Evolutionary conservation across 1,140 invertebrate species (phyloP).

Genomic region (Physella acuta): DNA sequence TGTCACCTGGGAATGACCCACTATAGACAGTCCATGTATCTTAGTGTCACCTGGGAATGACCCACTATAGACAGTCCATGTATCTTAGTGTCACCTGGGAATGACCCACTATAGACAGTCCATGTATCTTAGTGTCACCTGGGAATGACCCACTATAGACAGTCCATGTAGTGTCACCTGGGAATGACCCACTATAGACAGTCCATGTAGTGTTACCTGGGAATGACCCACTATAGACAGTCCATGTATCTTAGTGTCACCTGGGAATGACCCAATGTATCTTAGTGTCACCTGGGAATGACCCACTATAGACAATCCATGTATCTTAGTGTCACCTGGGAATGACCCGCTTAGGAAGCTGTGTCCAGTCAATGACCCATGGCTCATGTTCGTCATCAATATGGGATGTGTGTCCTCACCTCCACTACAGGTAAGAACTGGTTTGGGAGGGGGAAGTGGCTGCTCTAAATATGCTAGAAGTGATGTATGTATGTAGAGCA

Average conservation of each 20-base stretch:
- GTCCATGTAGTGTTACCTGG: background rate
- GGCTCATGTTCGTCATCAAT: conserved; percentile 44
- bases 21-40: background rate
- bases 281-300: background rate
- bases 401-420: conserved; percentile 49
- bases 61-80: no score
- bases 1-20: no score
- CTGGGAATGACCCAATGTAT: background rate
- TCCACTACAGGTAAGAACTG: conserved; percentile 47
- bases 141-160: no score
- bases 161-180: background rate
- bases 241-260: background rate
- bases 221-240: background rate
- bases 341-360: conserved; percentile 48
- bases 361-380: conserved; percentile 39
- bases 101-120: background rate
- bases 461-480: background rate
- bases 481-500: background rate
- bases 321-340: conserved; percentile 31
- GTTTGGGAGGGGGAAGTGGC: no score
- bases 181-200: background rate
- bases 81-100: background rate
- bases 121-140: background rate
- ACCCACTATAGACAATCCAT: background rate
- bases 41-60: no score